A percentile compares a stretch with the other conserved stretches of the same genome.
Conservation (phyloP, 2,797 vertebrate species). For the Sylvia borin region DNA sequence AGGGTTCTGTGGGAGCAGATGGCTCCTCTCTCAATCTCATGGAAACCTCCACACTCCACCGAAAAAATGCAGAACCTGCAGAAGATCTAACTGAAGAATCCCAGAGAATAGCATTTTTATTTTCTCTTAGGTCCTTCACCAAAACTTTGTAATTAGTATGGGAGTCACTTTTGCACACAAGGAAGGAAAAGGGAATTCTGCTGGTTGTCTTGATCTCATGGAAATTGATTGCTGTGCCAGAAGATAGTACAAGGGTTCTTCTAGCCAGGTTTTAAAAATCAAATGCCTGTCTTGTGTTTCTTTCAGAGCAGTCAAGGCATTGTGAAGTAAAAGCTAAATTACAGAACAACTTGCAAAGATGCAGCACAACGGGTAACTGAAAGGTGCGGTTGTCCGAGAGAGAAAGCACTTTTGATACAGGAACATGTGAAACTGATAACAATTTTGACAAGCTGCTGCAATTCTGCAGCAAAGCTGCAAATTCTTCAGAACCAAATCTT, state of each 20-base stretch:
- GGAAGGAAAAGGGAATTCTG: background rate
- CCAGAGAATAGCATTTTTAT: background rate
- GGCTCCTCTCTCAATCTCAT: background rate
- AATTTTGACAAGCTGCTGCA: background rate
- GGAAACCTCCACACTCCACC: background rate
- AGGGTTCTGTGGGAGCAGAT: background rate
- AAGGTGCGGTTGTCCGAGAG: background rate
- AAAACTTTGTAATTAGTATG: background rate
- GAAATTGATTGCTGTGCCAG: background rate
- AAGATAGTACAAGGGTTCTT: background rate
- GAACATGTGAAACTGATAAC: background rate
- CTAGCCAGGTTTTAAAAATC: background rate
- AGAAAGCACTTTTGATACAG: background rate
- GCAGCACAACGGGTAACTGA: background rate
- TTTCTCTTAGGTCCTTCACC: background rate
- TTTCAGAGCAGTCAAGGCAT: background rate
- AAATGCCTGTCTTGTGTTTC: background rate
- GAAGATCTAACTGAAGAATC: background rate
- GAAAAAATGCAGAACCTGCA: background rate
- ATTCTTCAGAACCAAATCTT: background rate
- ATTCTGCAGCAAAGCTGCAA: background rate
- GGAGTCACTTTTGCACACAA: background rate
- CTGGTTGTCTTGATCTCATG: too few species aligned
- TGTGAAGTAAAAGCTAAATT: background rate
- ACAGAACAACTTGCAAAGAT: background rate